Conservation (phyloP, 2,888 invertebrate genomes). For the Lepidochrysops patricia region DNA sequence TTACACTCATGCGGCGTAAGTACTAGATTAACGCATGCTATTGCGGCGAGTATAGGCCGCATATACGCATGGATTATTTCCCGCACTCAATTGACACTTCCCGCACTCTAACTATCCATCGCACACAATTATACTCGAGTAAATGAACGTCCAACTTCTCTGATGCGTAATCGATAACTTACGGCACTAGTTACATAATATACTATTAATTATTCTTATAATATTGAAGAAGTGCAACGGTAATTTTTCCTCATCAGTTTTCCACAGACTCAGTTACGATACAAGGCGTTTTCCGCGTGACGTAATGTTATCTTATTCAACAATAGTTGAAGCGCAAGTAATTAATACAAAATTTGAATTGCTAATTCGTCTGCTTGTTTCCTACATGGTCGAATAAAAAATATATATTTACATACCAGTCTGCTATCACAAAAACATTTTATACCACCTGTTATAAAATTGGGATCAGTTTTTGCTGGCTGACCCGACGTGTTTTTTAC, state of each 20-base stretch:
- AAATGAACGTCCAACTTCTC: too few species aligned
- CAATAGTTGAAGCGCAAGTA: conserved; percentile 9
- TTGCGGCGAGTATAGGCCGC: too few species aligned
- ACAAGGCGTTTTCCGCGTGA: not conserved
- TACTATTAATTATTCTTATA: too few species aligned
- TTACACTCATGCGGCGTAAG: too few species aligned
- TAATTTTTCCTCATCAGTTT: not conserved
- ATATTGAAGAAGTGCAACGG: too few species aligned
- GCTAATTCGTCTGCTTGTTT: conserved; percentile 4
- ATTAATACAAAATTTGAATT: conserved; percentile 10
- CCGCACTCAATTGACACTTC: too few species aligned
- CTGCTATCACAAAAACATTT: not conserved
- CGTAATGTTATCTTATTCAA: not conserved
- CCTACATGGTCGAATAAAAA: conserved; percentile 1
- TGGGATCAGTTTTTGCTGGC: not conserved
- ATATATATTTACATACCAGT: not conserved
- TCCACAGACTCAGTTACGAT: not conserved
- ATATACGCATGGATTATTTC: too few species aligned
- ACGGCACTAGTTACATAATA: too few species aligned
- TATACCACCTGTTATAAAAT: not conserved
- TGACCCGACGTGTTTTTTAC: not conserved
- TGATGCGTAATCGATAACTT: too few species aligned
- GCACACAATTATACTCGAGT: too few species aligned
- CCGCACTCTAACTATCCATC: too few species aligned
- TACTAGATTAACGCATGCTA: too few species aligned